phyloP scores from a whole-genome alignment of 1,140 invertebrate genomes.

The Propsilocerus akamusi region DNA sequence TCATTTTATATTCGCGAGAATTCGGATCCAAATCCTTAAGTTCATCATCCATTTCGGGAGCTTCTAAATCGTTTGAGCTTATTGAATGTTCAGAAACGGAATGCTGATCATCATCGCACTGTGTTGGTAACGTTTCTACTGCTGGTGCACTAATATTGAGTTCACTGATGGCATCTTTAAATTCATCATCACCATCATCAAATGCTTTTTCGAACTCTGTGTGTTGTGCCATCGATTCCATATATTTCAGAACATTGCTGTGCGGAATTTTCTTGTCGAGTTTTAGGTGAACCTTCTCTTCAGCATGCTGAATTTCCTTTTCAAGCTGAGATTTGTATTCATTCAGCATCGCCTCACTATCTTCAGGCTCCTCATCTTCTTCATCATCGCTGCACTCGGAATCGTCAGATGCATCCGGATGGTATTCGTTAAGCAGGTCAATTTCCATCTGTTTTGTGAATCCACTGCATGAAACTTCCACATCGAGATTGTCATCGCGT shows the following conservation, averaged over 20 bases:
- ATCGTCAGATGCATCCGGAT: not conserved
- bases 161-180: conserved; percentile 10
- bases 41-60: conserved; percentile 10
- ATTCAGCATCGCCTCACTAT: conserved; percentile 26
- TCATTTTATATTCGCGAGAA: conserved; percentile 31
- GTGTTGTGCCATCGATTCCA: conserved; percentile 21
- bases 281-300: conserved; percentile 11
- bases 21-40: conserved; percentile 26
- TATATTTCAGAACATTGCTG: conserved; percentile 18
- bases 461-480: conserved; percentile 79
- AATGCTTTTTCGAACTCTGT: conserved; percentile 11
- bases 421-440: conserved; percentile 31
- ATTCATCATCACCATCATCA: conserved; percentile 10
- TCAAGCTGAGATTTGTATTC: conserved; percentile 29
- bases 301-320: conserved; percentile 22
- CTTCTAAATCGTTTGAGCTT: conserved; percentile 17
- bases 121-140: not conserved
- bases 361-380: conserved; percentile 16
- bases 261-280: conserved; percentile 16
- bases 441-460: conserved; percentile 72
- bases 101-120: not conserved
- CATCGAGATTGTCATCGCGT: conserved; percentile 66
- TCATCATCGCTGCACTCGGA: conserved; percentile 19
- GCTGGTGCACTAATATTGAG: not conserved
- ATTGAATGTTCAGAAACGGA: conserved; percentile 12